A percentile compares a stretch with the other conserved stretches of the same genome.
Conservation (phyloP, 2,888 invertebrate species). For the Masnerella sp. region DNA sequence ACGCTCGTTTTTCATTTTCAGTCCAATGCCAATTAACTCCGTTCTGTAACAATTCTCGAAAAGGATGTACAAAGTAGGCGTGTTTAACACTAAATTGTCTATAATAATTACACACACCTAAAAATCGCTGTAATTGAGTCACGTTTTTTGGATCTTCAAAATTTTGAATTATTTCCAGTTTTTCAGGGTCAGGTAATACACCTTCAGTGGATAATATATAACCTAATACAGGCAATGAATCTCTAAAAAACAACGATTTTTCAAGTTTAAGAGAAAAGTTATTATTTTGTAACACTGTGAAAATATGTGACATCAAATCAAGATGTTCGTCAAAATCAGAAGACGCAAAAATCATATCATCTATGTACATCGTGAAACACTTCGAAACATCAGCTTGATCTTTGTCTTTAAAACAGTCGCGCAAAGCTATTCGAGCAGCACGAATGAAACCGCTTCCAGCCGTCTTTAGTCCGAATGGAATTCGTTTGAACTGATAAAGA, state of each 20-base stretch:
- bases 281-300: conserved; percentile 2
- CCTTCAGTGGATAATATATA: conserved; percentile 29
- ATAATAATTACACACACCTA: conserved; percentile 61
- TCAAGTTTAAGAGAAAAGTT: conserved; percentile 50
- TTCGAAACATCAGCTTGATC: too few species aligned
- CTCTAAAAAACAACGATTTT: conserved; percentile 62
- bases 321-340: conserved; percentile 6
- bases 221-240: conserved; percentile 52
- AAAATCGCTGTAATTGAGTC: conserved; percentile 63
- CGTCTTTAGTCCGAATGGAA: conserved; percentile 6
- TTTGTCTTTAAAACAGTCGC: neutral
- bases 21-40: conserved; percentile 16
- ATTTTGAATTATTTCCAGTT: conserved; percentile 60
- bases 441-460: conserved; percentile 2
- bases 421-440: conserved; percentile 36
- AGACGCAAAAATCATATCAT: conserved; percentile 10
- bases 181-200: conserved; percentile 38
- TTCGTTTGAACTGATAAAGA: conserved; percentile 65
- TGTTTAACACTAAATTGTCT: conserved; percentile 20
- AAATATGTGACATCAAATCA: neutral
- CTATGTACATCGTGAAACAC: conserved; percentile 25
- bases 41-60: conserved; percentile 13
- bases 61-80: conserved; percentile 15
- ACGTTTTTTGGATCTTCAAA: conserved; percentile 64
- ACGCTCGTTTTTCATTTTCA: neutral